Base-by-base conservation (phyloP, 2,113 vertebrate species). In the Xyrauchen texanus region DNA sequence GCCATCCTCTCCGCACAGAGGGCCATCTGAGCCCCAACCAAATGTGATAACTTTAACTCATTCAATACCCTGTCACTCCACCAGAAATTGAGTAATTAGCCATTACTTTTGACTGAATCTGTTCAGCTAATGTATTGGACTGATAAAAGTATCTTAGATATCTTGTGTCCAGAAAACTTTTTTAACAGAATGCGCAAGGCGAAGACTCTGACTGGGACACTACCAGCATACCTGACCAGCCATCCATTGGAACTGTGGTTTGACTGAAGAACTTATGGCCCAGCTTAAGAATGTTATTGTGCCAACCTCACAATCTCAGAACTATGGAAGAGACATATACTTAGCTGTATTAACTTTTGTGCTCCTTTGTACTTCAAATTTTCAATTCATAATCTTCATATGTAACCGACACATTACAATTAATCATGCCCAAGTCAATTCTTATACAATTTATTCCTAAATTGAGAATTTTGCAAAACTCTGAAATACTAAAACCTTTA, bases 1-100 rank as follows among this genome's bases (percentile, higher is more conserved):
- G 71, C 42, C 80, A 71, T 57, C 47, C 80, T 49, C 55, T 77
- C 55, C 45, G 61, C 8, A 82, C 80, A 10, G 75, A 77, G 15
- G 4, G 51, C 6, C 60, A 65, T 63, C 57, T 10, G 42, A 77
- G 72, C 47, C 66, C 73, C 6, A 12, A 76, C 15, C 80, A 81
- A 49, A 0, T 76, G 63, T 81, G 80, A 74, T 9, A 46, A 16
- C 45, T 65, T 6, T 67, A 67, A 44, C 46, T 60, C 6, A 3
- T 47, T 5, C 68, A 57, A 71, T 44, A 49, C 53, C 51, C 65
- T 11, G 65, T 67, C 46, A 9, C 46, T 67, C 46, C 65, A 49
- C 65, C 65, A 67, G 45, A 13, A 49, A 16, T 46, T 47, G 45
- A 67, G 46, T 45, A 49, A 67, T 15, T 46, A 34, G 21, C 21